These are phyloP conservation scores for Mormyrus proboscirostris DNA, from an alignment of 2,797 vertebrate genomes.

Conservation along the genomic window DNA sequence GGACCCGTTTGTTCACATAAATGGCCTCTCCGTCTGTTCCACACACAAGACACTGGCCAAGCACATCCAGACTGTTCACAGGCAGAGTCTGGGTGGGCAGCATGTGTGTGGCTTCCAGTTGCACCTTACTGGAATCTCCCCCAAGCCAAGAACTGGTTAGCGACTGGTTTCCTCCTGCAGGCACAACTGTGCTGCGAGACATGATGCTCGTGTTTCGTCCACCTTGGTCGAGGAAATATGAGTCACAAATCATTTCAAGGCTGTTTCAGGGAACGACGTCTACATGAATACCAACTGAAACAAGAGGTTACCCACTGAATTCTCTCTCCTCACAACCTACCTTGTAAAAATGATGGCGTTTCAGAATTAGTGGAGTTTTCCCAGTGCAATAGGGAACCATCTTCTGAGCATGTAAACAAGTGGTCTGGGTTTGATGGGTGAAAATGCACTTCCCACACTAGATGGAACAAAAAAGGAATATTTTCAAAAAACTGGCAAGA, in stretches of 20 bases:
- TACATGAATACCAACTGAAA: neutral
- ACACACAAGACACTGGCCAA: constrained; percentile 86
- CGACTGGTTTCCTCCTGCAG: constrained; percentile 68
- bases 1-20: constrained; percentile 78
- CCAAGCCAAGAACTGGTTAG: constrained; percentile 80
- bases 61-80: constrained; percentile 88
- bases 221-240: constrained; percentile 54
- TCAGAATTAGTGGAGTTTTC: constrained; percentile 74
- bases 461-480: constrained; percentile 27
- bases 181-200: constrained; percentile 67
- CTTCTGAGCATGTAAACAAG: constrained; percentile 93
- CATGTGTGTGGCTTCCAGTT: constrained; percentile 88
- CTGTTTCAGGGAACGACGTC: neutral
- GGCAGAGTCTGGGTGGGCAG: constrained; percentile 83
- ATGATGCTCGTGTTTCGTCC: constrained; percentile 74
- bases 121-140: constrained; percentile 80
- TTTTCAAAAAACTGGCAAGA: neutral
- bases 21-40: constrained; percentile 92
- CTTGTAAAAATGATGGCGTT: constrained; percentile 79
- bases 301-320: neutral
- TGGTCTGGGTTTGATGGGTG: constrained; percentile 92
- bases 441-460: constrained; percentile 98
- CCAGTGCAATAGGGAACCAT: constrained; percentile 94
- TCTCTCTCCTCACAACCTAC: constrained; percentile 48
- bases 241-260: neutral